Percentiles rank a stretch among this genome's conserved stretches.
These are phyloP conservation scores for Drosophila micromelanica DNA, from an alignment of 1,140 invertebrate genomes.

Conservation along the genomic window DNA sequence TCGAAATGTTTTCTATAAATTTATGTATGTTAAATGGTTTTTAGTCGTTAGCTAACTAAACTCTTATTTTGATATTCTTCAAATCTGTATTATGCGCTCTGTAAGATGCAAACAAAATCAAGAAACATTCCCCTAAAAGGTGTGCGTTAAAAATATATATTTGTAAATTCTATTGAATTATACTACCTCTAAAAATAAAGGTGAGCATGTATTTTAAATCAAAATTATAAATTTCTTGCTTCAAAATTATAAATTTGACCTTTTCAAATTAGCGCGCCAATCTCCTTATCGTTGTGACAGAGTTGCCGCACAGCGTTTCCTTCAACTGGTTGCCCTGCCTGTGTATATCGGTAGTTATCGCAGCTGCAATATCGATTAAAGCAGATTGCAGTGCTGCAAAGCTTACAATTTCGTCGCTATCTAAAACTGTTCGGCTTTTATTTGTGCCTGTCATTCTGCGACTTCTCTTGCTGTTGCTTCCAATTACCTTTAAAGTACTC, in stretches of 20 bases:
- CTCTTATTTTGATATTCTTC: conserved; percentile 59
- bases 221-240: conserved; percentile 1
- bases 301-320: background rate
- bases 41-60: conserved; percentile 51
- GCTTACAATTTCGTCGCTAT: background rate
- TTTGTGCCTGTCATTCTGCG: conserved; percentile 76
- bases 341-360: background rate
- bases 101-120: conserved; percentile 56
- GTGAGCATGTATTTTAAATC: conserved; percentile 27
- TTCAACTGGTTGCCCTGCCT: background rate
- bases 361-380: background rate
- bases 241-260: background rate
- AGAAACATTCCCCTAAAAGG: conserved; percentile 65
- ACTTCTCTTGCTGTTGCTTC: conserved; percentile 23
- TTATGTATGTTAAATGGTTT: conserved; percentile 25
- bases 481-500: conserved; percentile 1
- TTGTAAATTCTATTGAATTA: conserved; percentile 52
- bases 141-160: conserved; percentile 54
- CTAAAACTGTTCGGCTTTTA: conserved; percentile 33
- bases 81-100: conserved; percentile 73
- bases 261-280: conserved; percentile 5
- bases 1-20: background rate
- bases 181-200: conserved; percentile 51
- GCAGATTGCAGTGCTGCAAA: conserved; percentile 18
- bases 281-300: background rate